Conservation (phyloP, 2,888 invertebrate genomes). For the Cantharis rufa region DNA sequence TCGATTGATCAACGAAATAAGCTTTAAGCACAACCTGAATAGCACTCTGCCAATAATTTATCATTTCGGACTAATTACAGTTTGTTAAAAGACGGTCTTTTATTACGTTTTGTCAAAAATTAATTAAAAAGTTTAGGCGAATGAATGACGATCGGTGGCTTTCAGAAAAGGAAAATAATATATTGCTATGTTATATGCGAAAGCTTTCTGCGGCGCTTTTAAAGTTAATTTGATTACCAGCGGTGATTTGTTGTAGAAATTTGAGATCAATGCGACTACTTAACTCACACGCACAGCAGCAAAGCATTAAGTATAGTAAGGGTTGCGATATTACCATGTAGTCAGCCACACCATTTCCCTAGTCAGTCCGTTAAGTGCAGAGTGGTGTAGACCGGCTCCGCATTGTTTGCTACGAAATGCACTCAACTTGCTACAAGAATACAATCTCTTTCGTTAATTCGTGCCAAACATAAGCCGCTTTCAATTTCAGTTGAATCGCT, state of each 20-base stretch:
- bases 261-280: conserved; percentile 40
- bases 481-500: conserved; percentile 29
- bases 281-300: conserved; percentile 31
- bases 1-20: conserved; percentile 20
- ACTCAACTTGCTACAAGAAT: conserved; percentile 41
- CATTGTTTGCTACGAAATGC: conserved; percentile 49
- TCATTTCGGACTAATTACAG: conserved; percentile 22
- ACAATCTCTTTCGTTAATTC: conserved; percentile 38
- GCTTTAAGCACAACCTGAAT: conserved; percentile 26
- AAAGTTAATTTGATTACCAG: conserved; percentile 50
- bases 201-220: conserved; percentile 48
- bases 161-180: neutral
- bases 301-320: conserved; percentile 27
- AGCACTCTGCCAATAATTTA: conserved; percentile 19
- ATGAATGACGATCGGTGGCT: neutral
- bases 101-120: neutral
- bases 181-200: conserved; percentile 20
- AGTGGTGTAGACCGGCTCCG: conserved; percentile 46
- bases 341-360: conserved; percentile 37
- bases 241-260: conserved; percentile 49
- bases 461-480: conserved; percentile 32
- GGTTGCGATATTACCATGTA: conserved; percentile 40
- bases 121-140: neutral
- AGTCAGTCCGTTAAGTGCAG: conserved; percentile 48
- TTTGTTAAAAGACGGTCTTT: neutral